Base-by-base conservation (phyloP, 2,113 vertebrate species). In the Leucosticte australis region DNA sequence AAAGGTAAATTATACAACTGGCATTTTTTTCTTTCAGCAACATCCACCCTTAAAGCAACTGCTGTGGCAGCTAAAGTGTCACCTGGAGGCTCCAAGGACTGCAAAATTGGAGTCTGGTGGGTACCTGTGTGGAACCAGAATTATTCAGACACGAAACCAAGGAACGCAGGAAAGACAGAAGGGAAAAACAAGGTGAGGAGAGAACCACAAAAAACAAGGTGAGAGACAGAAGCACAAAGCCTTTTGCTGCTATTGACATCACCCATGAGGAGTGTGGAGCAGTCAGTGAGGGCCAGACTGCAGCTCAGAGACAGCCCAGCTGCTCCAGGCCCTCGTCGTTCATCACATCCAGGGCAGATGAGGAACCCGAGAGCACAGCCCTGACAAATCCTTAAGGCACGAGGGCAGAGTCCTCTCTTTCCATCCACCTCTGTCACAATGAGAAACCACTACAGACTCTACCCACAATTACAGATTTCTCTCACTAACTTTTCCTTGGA, bases 201-300 rank as follows among this genome's bases (percentile, higher is more conserved):
- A 87, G 35, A 69, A 90, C 13, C 11, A 77, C 21, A 59, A 18
- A 76, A 53, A 44, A 16, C 21, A 41, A 55, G 18, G 35, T 55
- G 11, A 70, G 39, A 30, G 24, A 17, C 24, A 78, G 50, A 74
- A 90, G 22, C 13, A 87, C 26, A 26, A 69, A 50, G 41, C 37
- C 15, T 52, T 37, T 70, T 77, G 49, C 59, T 56, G 12, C 59
- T 39, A 2, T 30, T 67, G 31, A 41, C 31, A 13, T 4, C 0
- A 1, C 27, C 37, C 27, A 39, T 0, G 15, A 83, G 42, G 24
- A 63, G 7, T 0, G 0, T 4, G n/a, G 37, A 74, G 70, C 41
- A 50, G 27, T 21, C 8, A 26, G 49, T 24, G 85, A 59, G 59
- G 68, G 83, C 41, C 10, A 67, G 37, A 39, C 63, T 20, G 33